Evolutionary conservation across 2,888 invertebrate genomes (phyloP).

Genomic region (Plebejus argus): DNA sequence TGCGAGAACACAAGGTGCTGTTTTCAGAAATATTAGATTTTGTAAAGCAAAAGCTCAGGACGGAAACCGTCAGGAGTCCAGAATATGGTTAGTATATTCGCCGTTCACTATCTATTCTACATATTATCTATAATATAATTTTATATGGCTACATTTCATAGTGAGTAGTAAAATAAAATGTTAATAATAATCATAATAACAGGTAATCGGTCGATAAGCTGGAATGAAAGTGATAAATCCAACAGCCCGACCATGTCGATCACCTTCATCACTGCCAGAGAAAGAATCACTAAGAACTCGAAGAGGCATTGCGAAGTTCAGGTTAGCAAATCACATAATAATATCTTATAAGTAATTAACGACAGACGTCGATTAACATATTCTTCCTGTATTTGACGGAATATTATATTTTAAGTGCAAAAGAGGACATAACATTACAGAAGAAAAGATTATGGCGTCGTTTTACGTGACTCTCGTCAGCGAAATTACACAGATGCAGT

Average conservation of each 20-base stretch:
- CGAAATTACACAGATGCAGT: no score
- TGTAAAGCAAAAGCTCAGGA: conserved; percentile 83
- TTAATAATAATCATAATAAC: no score
- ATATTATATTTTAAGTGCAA: no score
- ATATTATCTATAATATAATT: background rate
- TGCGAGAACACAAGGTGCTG: conserved; percentile 55
- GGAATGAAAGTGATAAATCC: conserved; percentile 63
- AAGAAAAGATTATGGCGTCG: no score
- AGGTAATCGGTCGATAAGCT: conserved; percentile 52
- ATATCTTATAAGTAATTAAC: no score
- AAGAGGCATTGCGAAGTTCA: conserved; percentile 86
- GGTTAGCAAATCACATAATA: no score
- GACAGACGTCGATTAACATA: no score
- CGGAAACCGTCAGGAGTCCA: conserved; percentile 48
- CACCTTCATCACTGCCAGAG: conserved; percentile 83
- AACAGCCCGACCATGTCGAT: conserved; percentile 80
- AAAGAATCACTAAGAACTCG: conserved; percentile 83
- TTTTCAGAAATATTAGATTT: conserved; percentile 84
- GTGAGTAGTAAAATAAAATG: conserved; percentile 28
- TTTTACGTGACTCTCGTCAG: no score
- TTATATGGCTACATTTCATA: no score
- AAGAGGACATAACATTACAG: no score
- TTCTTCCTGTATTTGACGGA: no score
- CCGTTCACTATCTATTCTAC: background rate
- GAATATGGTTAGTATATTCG: conserved; percentile 41